A percentile compares a stretch with the other conserved stretches of the same genome.
Conservation (phyloP, 1,140 invertebrate genomes). For the Drosophila lowei region DNA sequence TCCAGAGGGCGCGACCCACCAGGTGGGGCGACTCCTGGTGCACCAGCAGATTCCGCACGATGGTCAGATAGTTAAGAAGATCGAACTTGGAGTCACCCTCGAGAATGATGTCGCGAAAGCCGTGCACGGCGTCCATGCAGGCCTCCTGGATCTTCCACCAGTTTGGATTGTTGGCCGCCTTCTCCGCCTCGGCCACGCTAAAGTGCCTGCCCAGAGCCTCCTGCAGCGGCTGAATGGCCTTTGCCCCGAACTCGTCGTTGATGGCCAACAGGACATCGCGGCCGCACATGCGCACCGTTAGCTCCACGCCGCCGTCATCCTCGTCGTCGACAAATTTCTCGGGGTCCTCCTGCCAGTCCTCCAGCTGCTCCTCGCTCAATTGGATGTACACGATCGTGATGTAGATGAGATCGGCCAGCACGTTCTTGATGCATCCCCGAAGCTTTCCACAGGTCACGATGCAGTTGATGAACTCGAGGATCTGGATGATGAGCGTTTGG, state of each 20-base stretch:
- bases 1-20: slow-evolving; percentile 89
- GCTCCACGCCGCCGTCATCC: slow-evolving; percentile 88
- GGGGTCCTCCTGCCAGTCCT: slow-evolving; percentile 88
- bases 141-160: slow-evolving; percentile 93
- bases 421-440: slow-evolving; percentile 86
- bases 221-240: slow-evolving; percentile 86
- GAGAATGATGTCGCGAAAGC: slow-evolving; percentile 85
- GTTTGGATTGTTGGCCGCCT: slow-evolving; percentile 84
- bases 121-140: slow-evolving; percentile 87
- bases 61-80: slow-evolving; percentile 87
- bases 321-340: slow-evolving; percentile 92
- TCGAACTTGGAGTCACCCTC: slow-evolving; percentile 87
- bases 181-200: slow-evolving; percentile 85
- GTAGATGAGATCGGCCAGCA: slow-evolving; percentile 89
- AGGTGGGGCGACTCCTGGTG: slow-evolving; percentile 85
- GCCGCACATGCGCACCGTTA: slow-evolving; percentile 90
- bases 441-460: slow-evolving; percentile 87
- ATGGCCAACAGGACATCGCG: slow-evolving; percentile 88
- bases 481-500: slow-evolving; percentile 89
- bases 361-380: slow-evolving; percentile 90
- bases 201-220: slow-evolving; percentile 87
- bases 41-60: slow-evolving; percentile 78
- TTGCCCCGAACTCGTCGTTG: slow-evolving; percentile 86
- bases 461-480: slow-evolving; percentile 90
- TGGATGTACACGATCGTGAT: slow-evolving; percentile 88